These are phyloP conservation scores for Germaria angustata DNA, from an alignment of 2,888 invertebrate genomes.

Conservation along the genomic window DNA sequence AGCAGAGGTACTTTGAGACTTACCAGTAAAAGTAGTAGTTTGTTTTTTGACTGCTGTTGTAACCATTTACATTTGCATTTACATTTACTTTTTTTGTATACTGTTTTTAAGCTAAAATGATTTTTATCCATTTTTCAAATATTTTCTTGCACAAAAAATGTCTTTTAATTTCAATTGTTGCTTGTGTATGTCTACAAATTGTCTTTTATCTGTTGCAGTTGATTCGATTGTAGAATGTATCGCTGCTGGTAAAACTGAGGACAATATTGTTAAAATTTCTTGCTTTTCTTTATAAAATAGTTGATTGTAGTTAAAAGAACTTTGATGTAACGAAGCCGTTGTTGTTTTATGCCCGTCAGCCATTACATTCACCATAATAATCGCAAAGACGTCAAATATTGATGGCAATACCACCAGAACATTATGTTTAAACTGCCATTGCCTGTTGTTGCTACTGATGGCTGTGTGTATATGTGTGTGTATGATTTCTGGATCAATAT, in stretches of 20 bases:
- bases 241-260: slow-evolving; percentile 40
- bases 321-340: slow-evolving; percentile 43
- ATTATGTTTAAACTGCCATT: slow-evolving; percentile 10
- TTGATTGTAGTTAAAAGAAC: slow-evolving; percentile 14
- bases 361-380: slow-evolving; percentile 50
- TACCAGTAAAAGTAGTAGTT: slow-evolving; percentile 72
- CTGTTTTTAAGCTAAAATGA: slow-evolving; percentile 39
- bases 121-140: slow-evolving; percentile 67
- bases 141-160: slow-evolving; percentile 33
- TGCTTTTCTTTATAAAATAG: slow-evolving; percentile 5
- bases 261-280: slow-evolving; percentile 7
- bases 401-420: slow-evolving; percentile 17
- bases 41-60: slow-evolving; percentile 71
- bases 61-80: slow-evolving; percentile 75
- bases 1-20: slow-evolving; percentile 27
- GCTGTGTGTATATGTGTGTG: not conserved
- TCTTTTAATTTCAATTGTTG: not conserved
- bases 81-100: slow-evolving; percentile 62
- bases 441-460: not conserved
- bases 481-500: not conserved
- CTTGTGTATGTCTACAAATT: not conserved
- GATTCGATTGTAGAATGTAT: not conserved
- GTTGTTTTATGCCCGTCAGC: slow-evolving; percentile 54
- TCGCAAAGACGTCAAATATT: slow-evolving; percentile 36
- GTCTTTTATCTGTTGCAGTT: slow-evolving; percentile 7